Evolutionary conservation across 2,113 vertebrate species (phyloP).

Genomic region (Xenopus laevis): DNA sequence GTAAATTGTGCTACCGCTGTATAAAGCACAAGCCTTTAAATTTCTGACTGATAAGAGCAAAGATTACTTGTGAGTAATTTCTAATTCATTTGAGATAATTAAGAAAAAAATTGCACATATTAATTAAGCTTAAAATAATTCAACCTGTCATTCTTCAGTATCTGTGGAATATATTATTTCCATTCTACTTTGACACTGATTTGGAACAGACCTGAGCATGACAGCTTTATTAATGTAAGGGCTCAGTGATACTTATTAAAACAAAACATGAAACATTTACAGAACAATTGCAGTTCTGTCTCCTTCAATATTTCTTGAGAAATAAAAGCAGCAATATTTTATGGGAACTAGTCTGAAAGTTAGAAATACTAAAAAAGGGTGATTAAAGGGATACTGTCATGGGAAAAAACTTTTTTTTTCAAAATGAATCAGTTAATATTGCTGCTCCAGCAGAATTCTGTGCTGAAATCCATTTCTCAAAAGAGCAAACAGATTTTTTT

Average conservation of each 20-base stretch:
- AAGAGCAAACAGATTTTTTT: too few relatives aligned
- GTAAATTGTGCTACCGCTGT: conserved; percentile 58
- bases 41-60: conserved; percentile 64
- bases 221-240: conserved; percentile 83
- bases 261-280: conserved; percentile 80
- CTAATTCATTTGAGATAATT: conserved; percentile 80
- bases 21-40: conserved; percentile 62
- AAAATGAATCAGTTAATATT: too few relatives aligned
- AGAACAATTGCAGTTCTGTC: conserved; percentile 55
- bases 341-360: too few relatives aligned
- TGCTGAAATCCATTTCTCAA: too few relatives aligned
- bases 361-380: too few relatives aligned
- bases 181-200: conserved; percentile 72
- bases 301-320: too few relatives aligned
- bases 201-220: conserved; percentile 66
- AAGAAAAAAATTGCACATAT: conserved; percentile 69
- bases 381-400: too few relatives aligned
- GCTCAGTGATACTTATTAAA: conserved; percentile 75
- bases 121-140: conserved; percentile 90
- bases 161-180: conserved; percentile 80
- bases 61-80: conserved; percentile 73
- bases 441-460: too few relatives aligned
- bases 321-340: too few relatives aligned
- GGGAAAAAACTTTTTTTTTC: too few relatives aligned
- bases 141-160: conserved; percentile 77